Percentiles rank a stretch among this genome's conserved stretches.
phyloP scores from a whole-genome alignment of 2,888 invertebrate genomes.

The Laothoe populi region DNA sequence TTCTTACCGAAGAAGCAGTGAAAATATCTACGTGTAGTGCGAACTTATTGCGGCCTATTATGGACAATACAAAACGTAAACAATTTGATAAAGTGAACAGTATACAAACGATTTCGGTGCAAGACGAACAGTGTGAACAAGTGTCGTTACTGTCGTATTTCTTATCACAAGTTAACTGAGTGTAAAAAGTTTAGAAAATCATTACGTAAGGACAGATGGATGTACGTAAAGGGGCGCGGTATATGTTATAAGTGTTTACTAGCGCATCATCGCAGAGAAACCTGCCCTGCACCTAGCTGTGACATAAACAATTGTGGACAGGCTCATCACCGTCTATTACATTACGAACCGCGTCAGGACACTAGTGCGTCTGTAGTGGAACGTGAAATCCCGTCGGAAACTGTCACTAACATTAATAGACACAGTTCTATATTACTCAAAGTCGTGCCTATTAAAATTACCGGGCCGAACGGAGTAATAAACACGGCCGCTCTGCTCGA shows the following conservation, averaged over 20 bases:
- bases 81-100: no score
- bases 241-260: slow-evolving; percentile 6
- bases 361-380: background rate
- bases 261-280: background rate
- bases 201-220: no score
- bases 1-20: no score
- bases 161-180: no score
- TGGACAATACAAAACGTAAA: no score
- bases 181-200: no score
- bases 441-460: slow-evolving; percentile 28
- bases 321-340: background rate
- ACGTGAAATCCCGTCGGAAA: background rate
- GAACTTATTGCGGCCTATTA: no score
- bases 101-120: no score
- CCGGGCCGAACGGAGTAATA: slow-evolving; percentile 37
- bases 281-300: background rate
- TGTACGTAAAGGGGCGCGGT: background rate
- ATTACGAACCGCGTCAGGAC: background rate
- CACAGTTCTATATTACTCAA: background rate
- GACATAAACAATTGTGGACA: background rate
- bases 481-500: slow-evolving; percentile 38
- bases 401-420: background rate
- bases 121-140: no score
- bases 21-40: no score
- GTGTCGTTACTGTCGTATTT: no score